phyloP scores from a whole-genome alignment of 2,797 vertebrate genomes.

The Pogonophryne albipinna region DNA sequence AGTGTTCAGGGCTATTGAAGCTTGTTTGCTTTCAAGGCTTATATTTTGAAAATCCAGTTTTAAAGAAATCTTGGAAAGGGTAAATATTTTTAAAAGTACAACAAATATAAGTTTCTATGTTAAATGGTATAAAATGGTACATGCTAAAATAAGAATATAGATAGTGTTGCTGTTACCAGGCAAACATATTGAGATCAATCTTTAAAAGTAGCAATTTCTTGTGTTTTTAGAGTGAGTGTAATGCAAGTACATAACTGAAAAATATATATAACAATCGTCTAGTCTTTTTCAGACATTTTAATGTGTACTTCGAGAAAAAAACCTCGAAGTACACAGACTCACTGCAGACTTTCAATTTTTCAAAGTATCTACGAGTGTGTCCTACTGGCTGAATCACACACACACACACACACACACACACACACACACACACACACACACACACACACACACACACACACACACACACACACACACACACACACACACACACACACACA shows the following conservation, averaged over 20 bases:
- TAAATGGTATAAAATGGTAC: neutral
- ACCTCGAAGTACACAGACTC: too few relatives aligned
- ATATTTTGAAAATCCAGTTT: neutral
- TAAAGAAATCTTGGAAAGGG: neutral
- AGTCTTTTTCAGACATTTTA: too few relatives aligned
- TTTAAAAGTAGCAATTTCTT: neutral
- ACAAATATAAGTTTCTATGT: neutral
- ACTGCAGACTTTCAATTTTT: conserved; percentile 2
- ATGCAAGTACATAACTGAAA: too few relatives aligned
- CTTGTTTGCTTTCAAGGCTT: neutral
- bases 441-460: neutral
- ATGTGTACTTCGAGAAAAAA: too few relatives aligned
- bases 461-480: neutral
- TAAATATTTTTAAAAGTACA: too few relatives aligned
- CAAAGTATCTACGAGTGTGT: conserved; percentile 3
- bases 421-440: neutral
- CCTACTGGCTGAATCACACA: conserved; percentile 20
- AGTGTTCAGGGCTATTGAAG: neutral
- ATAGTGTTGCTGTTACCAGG: neutral
- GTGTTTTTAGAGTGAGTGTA: neutral
- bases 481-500: neutral
- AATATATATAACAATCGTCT: too few relatives aligned
- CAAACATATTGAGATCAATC: neutral
- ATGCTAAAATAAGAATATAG: neutral
- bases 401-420: neutral